Evolutionary conservation across 2,888 invertebrate species (phyloP).

Genomic region (Phragmatobia fuliginosa): DNA sequence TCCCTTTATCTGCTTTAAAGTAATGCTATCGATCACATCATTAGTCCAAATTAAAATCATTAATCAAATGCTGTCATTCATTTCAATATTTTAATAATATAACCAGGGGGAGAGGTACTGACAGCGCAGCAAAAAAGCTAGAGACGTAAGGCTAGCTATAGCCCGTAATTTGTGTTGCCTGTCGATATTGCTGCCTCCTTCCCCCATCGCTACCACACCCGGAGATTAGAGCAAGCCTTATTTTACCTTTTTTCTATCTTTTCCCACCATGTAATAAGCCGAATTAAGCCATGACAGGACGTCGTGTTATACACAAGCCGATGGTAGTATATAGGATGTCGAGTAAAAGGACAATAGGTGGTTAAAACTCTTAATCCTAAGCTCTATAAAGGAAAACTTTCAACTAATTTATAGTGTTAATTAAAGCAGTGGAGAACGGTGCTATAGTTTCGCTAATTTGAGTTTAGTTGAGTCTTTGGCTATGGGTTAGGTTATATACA

Average conservation of each 20-base stretch:
- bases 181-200: slow-evolving; percentile 63
- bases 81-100: slow-evolving; percentile 50
- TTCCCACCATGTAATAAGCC: slow-evolving; percentile 63
- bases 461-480: slow-evolving; percentile 41
- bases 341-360: slow-evolving; percentile 62
- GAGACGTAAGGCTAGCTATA: slow-evolving; percentile 39
- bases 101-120: slow-evolving; percentile 27
- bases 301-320: slow-evolving; percentile 24
- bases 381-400: slow-evolving; percentile 49
- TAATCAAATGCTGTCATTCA: slow-evolving; percentile 52
- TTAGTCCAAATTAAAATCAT: slow-evolving; percentile 44
- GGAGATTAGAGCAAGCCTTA: slow-evolving; percentile 56
- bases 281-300: slow-evolving; percentile 61
- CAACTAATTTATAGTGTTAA: slow-evolving; percentile 49
- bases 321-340: slow-evolving; percentile 11
- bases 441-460: slow-evolving; percentile 44
- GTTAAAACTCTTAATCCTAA: slow-evolving; percentile 59
- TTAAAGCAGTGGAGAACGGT: slow-evolving; percentile 31
- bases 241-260: slow-evolving; percentile 61
- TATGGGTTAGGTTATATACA: slow-evolving; percentile 24
- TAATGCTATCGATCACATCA: slow-evolving; percentile 41
- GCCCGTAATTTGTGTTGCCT: slow-evolving; percentile 62
- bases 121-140: slow-evolving; percentile 27
- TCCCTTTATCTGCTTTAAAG: too few species aligned
- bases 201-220: slow-evolving; percentile 18